These are phyloP conservation scores for Corythucha ciliata DNA, from an alignment of 2,888 invertebrate species.

Conservation along the genomic window DNA sequence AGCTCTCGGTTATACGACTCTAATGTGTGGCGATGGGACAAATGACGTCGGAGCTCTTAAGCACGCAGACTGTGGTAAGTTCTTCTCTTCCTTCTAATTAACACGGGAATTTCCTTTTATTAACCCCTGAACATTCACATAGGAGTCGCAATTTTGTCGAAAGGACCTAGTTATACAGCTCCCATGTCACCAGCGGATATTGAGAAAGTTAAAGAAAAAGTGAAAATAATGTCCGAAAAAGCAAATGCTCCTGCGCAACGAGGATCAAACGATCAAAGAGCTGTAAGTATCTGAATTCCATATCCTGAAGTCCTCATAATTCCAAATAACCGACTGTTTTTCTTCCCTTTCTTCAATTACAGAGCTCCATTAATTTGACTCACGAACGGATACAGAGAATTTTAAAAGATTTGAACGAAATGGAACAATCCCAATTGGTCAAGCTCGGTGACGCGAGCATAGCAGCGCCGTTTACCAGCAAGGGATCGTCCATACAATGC, in stretches of 20 bases:
- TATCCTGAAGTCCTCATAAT: too few relatives aligned
- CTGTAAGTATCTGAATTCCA: conserved; percentile 29
- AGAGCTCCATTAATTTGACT: conserved; percentile 39
- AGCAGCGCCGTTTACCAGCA: conserved; percentile 97
- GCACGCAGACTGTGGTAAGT: conserved; percentile 79
- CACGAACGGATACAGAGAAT: conserved; percentile 54
- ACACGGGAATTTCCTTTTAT: not conserved
- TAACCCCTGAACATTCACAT: conserved; percentile 2
- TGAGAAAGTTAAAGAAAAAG: conserved; percentile 34
- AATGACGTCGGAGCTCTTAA: conserved; percentile 99
- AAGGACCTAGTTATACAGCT: conserved; percentile 64
- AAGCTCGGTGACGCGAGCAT: conserved; percentile 97
- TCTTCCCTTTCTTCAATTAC: conserved; percentile 19
- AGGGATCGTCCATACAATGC: conserved; percentile 88
- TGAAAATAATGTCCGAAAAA: conserved; percentile 28
- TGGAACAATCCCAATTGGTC: conserved; percentile 78
- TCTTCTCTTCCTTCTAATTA: conserved; percentile 25
- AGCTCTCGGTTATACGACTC: conserved; percentile 72
- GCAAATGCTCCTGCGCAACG: conserved; percentile 12
- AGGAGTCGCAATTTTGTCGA: conserved; percentile 82
- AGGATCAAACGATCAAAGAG: conserved; percentile 30
- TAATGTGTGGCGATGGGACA: conserved; percentile 99
- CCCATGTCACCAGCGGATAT: conserved; percentile 42
- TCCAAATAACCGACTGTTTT: too few relatives aligned
- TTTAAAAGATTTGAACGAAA: conserved; percentile 77